Evolutionary conservation across 2,797 vertebrate species (phyloP), one percentile per base, ranked within the genome.

Genomic region (Acanthiza pusilla): DNA sequence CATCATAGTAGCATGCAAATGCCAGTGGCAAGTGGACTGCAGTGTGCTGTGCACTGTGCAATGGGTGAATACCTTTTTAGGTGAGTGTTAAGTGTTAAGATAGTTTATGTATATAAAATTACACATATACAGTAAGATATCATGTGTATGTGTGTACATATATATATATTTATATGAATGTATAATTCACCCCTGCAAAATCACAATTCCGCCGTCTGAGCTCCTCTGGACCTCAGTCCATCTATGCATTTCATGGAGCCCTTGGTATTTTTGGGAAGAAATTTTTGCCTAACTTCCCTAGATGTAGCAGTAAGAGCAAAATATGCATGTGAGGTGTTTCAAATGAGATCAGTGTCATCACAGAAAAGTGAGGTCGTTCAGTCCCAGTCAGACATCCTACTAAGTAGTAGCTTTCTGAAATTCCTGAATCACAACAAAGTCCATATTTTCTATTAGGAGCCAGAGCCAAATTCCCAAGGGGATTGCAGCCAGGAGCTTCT

Each of bases 401-500:
- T 67, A 62, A 77, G 38, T 20, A 78, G 13, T 3, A 43, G 7
- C 8, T 79, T 89, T 93, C 91, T 61, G 4, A 85, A 84, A 86
- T 76, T 82, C 32, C 53, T 50, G 47, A 76, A 76, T 95, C 63
- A 72, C 14, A 1, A 79, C 21, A 47, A 84, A 32, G 66, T 86
- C 88, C 58, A n/a, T 93, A 86, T 86, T 86, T 94, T 96, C 71
- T 72, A 45, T 38, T n/a, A 81, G 48, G 90, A 91, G 9, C 5
- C 68, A 63, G 36, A 95, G 90, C 74, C 79, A 94, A 95, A 86
- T 91, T 95, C 83, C 85, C 16, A 34, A 66, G 43, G 21, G 12
- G 30, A 86, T 23, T 79, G 55, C 40, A 91, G 76, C 86, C 91
- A 95, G 86, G 4, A 90, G 48, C 43, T 96, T 94, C 89, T 89